Evolutionary conservation across 2,888 invertebrate genomes (phyloP).

Genomic region (Hybos culiciformis): DNA sequence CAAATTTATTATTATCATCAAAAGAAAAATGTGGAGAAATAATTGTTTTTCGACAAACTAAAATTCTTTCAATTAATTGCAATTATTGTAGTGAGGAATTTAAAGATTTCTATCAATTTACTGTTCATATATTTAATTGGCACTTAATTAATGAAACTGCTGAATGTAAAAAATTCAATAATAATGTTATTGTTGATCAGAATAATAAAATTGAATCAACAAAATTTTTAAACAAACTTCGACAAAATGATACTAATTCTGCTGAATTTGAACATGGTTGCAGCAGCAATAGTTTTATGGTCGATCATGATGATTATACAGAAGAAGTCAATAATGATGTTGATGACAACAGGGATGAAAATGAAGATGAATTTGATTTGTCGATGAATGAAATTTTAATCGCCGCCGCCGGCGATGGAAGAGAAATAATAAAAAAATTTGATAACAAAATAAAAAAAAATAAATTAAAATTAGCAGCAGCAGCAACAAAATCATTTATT

Average conservation of each 20-base stretch:
- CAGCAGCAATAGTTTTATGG: background rate
- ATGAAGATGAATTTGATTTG: no score
- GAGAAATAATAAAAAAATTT: no score
- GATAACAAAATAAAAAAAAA: no score
- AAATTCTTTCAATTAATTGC: background rate
- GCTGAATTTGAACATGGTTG: background rate
- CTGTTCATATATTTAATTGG: background rate
- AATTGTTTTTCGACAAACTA: background rate
- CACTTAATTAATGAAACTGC: background rate
- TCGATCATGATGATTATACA: background rate
- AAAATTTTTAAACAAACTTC: background rate
- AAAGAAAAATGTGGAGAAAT: slow-evolving; percentile 1
- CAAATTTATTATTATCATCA: no score
- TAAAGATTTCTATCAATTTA: background rate
- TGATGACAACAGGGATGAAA: no score
- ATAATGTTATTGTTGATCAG: background rate
- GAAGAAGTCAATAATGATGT: background rate
- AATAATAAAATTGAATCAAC: background rate
- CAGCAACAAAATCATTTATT: no score
- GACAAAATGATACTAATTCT: background rate
- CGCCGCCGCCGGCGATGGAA: no score
- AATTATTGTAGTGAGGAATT: background rate
- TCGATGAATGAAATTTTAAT: no score
- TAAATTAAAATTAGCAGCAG: no score
- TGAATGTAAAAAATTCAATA: background rate